A percentile compares a stretch with the other conserved stretches of the same genome.
Evolutionary conservation across 1,140 invertebrate species (phyloP).

Genomic region (Drosophila athabasca): DNA sequence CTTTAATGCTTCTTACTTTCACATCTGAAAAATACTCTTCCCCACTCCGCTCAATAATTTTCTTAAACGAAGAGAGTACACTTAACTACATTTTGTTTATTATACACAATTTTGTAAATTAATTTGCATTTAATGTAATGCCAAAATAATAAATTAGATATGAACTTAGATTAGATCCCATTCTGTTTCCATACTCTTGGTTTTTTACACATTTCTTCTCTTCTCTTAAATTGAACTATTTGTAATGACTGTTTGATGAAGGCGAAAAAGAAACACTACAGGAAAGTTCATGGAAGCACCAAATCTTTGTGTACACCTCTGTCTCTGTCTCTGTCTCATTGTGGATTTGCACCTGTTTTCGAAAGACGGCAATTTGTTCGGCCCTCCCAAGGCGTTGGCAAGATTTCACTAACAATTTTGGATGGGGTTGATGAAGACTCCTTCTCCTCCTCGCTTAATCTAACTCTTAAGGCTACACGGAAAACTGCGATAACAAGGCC

Average conservation of each 20-base stretch:
- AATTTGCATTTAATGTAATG: constrained; percentile 52
- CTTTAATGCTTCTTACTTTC: too few species aligned
- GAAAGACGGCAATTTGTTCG: constrained; percentile 52
- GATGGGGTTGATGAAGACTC: constrained; percentile 52
- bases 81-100: constrained; percentile 57
- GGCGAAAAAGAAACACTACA: constrained; percentile 65
- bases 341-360: constrained; percentile 58
- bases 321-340: constrained; percentile 13
- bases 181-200: constrained; percentile 32
- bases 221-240: constrained; percentile 78
- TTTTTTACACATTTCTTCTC: constrained; percentile 43
- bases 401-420: constrained; percentile 76
- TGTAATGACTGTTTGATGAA: constrained; percentile 77
- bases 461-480: constrained; percentile 46
- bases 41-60: too few species aligned
- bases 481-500: constrained; percentile 41
- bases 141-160: constrained; percentile 73
- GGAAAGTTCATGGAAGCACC: constrained; percentile 71
- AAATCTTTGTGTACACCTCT: constrained; percentile 42
- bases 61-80: background rate
- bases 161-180: constrained; percentile 59
- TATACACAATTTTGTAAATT: constrained; percentile 65
- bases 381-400: constrained; percentile 52
- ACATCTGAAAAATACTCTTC: too few species aligned
- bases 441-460: constrained; percentile 42